These are phyloP conservation scores for Pseudomyrmex sp. DNA, from an alignment of 1,140 invertebrate species.

Conservation along the genomic window DNA sequence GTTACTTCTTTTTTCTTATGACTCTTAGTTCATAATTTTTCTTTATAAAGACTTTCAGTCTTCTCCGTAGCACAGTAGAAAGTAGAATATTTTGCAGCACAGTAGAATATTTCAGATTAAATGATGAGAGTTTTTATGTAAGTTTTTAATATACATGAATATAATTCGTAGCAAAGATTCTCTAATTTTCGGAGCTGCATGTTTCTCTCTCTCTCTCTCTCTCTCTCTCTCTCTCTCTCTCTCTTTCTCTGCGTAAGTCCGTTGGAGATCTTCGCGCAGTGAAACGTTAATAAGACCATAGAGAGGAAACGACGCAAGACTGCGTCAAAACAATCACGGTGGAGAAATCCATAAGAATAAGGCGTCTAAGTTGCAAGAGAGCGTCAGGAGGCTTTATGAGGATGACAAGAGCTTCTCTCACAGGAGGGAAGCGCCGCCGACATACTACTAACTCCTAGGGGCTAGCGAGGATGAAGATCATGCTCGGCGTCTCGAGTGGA, in stretches of 20 bases:
- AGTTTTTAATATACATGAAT: not conserved
- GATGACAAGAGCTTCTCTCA: constrained; percentile 6
- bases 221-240: constrained; percentile 8
- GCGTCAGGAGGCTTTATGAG: not conserved
- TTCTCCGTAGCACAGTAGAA: not conserved
- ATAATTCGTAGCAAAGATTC: too few species aligned
- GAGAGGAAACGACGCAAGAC: constrained; percentile 40
- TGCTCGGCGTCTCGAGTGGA: constrained; percentile 73
- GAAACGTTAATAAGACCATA: constrained; percentile 56
- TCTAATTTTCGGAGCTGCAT: constrained; percentile 15
- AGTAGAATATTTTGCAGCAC: too few species aligned
- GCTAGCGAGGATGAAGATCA: constrained; percentile 67
- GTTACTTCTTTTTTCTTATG: not conserved
- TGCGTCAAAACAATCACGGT: constrained; percentile 50
- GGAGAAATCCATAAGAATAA: constrained; percentile 54
- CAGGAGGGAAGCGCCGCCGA: constrained; percentile 17
- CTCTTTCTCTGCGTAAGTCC: constrained; percentile 1
- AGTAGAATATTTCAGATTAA: not conserved
- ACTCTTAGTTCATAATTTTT: too few species aligned
- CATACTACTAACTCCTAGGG: not conserved
- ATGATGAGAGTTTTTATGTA: not conserved
- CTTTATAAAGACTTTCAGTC: not conserved
- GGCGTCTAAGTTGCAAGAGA: not conserved
- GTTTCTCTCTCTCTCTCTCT: not conserved
- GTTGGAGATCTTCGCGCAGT: not conserved